Conservation (phyloP, 2,797 vertebrate genomes). For the Rhinichthys osculus region DNA sequence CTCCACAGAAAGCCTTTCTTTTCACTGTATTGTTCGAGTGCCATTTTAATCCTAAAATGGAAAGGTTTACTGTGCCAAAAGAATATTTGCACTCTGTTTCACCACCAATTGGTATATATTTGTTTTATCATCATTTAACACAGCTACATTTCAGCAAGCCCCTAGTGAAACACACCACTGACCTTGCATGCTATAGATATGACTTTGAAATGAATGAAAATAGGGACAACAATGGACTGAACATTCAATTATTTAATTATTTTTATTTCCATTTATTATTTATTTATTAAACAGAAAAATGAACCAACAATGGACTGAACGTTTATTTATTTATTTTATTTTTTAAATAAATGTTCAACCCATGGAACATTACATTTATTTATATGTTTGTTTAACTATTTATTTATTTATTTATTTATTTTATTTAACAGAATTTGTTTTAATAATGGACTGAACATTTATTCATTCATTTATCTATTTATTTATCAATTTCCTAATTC, state of each 20-base stretch:
- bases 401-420: background rate
- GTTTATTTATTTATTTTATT: background rate
- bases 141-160: slow-evolving; percentile 1
- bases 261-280: background rate
- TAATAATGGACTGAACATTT: background rate
- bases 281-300: background rate
- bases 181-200: slow-evolving; percentile 24
- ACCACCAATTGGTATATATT: background rate
- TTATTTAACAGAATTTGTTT: no score
- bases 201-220: background rate
- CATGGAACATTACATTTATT: background rate
- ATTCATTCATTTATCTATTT: background rate
- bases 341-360: no score
- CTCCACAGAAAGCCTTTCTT: slow-evolving; percentile 41
- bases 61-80: slow-evolving; percentile 37
- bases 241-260: background rate
- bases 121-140: background rate
- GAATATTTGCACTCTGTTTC: slow-evolving; percentile 25
- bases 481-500: background rate
- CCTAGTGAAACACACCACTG: slow-evolving; percentile 2
- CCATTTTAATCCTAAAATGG: slow-evolving; percentile 44
- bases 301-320: no score
- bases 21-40: slow-evolving; percentile 43
- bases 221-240: background rate
- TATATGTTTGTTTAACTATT: background rate